phyloP scores from a whole-genome alignment of 2,888 invertebrate genomes.

The Meghimatium bilineatum region DNA sequence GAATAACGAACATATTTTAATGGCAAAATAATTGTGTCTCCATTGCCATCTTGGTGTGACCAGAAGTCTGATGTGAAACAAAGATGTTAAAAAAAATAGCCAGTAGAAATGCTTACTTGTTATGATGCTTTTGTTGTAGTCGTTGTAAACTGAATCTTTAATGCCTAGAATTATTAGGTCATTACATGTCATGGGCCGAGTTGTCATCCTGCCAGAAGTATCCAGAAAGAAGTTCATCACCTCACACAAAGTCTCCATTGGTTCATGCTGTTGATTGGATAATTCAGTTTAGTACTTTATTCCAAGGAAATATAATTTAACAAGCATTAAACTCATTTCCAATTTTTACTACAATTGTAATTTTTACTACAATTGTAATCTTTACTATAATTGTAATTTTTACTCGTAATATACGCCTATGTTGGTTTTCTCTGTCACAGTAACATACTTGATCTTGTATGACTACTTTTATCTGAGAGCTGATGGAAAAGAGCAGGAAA shows the following conservation, averaged over 20 bases:
- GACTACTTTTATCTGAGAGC: too few species aligned
- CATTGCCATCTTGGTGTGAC: too few species aligned
- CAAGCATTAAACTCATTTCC: too few species aligned
- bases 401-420: too few species aligned
- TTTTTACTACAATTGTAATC: too few species aligned
- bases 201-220: constrained; percentile 60
- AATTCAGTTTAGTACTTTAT: not conserved
- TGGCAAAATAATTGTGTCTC: too few species aligned
- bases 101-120: constrained; percentile 1
- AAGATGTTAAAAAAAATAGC: not conserved
- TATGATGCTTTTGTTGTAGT: constrained; percentile 29
- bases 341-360: too few species aligned
- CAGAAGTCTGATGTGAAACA: not conserved
- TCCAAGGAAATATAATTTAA: not conserved
- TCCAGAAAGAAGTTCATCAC: constrained; percentile 70
- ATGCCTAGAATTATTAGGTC: constrained; percentile 55
- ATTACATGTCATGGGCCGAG: constrained; percentile 63
- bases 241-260: constrained; percentile 65
- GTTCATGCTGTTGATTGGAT: constrained; percentile 59
- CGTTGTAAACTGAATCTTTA: constrained; percentile 48
- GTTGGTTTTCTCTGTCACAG: too few species aligned
- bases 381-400: too few species aligned
- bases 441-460: too few species aligned
- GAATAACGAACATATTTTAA: too few species aligned
- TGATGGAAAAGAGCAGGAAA: too few species aligned